These are phyloP conservation scores for Psittacula cyanocephala DNA, from an alignment of 2,113 vertebrate genomes.

Conservation along the genomic window DNA sequence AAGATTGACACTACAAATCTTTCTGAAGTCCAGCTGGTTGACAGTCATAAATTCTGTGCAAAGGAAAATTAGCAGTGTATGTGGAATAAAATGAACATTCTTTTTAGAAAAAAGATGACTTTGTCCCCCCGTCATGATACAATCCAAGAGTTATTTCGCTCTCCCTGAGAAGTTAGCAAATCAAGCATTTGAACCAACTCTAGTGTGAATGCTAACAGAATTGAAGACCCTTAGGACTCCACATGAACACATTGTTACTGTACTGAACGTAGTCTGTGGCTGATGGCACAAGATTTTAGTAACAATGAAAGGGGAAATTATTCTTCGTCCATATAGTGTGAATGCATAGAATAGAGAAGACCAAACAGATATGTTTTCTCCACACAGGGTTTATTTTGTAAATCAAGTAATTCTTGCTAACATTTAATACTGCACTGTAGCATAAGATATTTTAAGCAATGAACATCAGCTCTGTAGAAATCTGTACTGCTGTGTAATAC, in stretches of 20 bases:
- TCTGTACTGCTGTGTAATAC: background rate
- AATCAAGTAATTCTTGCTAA: background rate
- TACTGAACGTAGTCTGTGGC: background rate
- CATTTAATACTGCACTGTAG: background rate
- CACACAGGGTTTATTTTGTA: background rate
- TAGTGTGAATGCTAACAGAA: conserved; percentile 1
- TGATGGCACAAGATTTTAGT: background rate
- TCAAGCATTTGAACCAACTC: background rate
- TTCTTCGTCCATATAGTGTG: background rate
- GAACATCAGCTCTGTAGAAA: background rate
- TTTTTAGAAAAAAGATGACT: conserved; percentile 29
- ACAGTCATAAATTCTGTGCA: background rate
- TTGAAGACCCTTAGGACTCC: background rate
- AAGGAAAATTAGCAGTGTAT: conserved; percentile 3
- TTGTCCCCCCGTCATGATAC: background rate
- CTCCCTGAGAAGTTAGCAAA: background rate
- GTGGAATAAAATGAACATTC: background rate
- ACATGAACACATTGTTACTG: background rate
- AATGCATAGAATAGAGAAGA: background rate
- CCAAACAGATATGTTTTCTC: background rate
- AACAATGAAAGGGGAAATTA: background rate
- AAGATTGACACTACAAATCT: background rate
- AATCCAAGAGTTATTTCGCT: background rate
- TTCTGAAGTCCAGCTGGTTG: background rate
- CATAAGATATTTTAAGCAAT: background rate